Percentiles rank a stretch among this genome's conserved stretches.
Evolutionary conservation across 1,140 invertebrate genomes (phyloP).

Genomic region (Apis dorsata): DNA sequence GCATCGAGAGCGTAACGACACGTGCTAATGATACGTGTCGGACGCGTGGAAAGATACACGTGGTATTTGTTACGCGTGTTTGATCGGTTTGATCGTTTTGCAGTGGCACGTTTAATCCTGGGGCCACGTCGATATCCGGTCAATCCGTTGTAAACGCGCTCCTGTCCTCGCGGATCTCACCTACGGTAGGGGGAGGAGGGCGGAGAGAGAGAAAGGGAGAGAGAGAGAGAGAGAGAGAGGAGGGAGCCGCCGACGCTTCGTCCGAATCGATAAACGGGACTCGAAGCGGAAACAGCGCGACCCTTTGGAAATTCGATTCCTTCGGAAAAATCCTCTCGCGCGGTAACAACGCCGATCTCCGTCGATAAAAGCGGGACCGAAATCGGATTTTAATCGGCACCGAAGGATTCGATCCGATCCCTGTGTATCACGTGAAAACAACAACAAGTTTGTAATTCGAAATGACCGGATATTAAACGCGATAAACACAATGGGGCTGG

Average conservation of each 20-base stretch:
- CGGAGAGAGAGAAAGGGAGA: too few relatives aligned
- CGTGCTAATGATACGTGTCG: too few relatives aligned
- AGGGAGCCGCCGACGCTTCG: too few relatives aligned
- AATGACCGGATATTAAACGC: slow-evolving; percentile 3
- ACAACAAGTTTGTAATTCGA: not conserved
- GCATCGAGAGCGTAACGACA: too few relatives aligned
- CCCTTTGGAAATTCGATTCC: not conserved
- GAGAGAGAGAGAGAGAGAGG: too few relatives aligned
- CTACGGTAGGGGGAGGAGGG: too few relatives aligned
- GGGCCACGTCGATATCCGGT: slow-evolving; percentile 33
- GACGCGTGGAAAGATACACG: not conserved
- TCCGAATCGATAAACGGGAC: too few relatives aligned
- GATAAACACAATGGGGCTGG: not conserved
- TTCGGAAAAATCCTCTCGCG: too few relatives aligned
- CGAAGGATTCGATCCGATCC: not conserved
- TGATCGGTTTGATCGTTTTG: slow-evolving; percentile 47
- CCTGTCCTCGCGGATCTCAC: not conserved
- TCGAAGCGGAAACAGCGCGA: not conserved
- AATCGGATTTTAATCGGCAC: too few relatives aligned
- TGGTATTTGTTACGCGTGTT: slow-evolving; percentile 18
- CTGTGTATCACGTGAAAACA: not conserved
- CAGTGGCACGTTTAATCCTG: slow-evolving; percentile 46
- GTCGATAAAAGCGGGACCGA: too few relatives aligned
- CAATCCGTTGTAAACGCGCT: slow-evolving; percentile 45
- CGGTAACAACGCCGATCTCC: too few relatives aligned